Evolutionary conservation across 2,113 vertebrate species (phyloP).

Genomic region (Oryzias woworae): DNA sequence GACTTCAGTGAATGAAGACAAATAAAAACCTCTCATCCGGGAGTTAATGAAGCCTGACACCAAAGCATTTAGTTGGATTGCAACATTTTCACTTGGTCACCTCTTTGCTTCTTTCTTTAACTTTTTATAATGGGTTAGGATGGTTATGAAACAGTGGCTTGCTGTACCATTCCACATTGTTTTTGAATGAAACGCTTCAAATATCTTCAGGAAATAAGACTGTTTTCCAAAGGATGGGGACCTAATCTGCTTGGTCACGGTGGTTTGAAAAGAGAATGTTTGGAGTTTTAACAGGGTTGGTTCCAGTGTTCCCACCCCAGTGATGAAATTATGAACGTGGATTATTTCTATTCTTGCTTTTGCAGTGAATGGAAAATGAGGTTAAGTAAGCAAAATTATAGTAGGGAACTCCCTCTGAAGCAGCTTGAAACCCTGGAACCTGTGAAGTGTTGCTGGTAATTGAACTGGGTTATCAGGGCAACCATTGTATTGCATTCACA

Average conservation of each 20-base stretch:
- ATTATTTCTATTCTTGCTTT: conserved; percentile 44
- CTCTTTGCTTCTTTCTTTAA: conserved; percentile 68
- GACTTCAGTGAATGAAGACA: conserved; percentile 72
- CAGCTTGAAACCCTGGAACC: conserved; percentile 14
- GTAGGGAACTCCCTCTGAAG: conserved; percentile 26
- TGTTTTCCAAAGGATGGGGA: conserved; percentile 71
- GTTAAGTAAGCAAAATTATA: conserved; percentile 56
- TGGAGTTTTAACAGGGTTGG: conserved; percentile 74
- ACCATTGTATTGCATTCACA: conserved; percentile 36
- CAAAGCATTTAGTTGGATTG: conserved; percentile 37
- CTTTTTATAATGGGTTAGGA: conserved; percentile 54
- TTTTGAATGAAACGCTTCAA: conserved; percentile 73
- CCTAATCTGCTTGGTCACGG: conserved; percentile 81
- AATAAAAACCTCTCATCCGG: conserved; percentile 62
- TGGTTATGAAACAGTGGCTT: conserved; percentile 61
- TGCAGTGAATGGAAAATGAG: conserved; percentile 43
- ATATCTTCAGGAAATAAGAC: conserved; percentile 77
- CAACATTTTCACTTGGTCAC: conserved; percentile 55
- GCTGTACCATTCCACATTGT: conserved; percentile 64
- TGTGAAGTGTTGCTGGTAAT: conserved; percentile 39
- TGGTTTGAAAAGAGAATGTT: conserved; percentile 76
- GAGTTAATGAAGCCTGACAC: conserved; percentile 71
- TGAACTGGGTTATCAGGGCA: conserved; percentile 49
- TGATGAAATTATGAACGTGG: conserved; percentile 53
- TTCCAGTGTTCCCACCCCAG: conserved; percentile 69